Conservation (phyloP, 1,140 invertebrate genomes). For the Calliphora vicina region DNA sequence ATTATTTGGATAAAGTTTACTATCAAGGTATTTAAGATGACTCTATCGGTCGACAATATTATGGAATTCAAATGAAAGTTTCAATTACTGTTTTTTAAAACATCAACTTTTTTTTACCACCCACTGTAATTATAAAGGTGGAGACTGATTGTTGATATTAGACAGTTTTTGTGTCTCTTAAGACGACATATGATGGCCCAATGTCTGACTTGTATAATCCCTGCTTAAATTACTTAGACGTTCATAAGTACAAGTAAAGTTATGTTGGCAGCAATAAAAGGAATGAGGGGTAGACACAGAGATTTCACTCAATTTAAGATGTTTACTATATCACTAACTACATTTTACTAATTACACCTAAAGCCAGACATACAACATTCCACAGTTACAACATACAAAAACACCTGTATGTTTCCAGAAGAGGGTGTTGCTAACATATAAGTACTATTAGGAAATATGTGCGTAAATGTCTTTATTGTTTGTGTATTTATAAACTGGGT, state of each 20-base stretch:
- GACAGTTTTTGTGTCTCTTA: not conserved
- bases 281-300: not conserved
- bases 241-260: not conserved
- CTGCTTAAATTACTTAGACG: not conserved
- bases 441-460: not conserved
- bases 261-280: not conserved
- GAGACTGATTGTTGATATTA: not conserved
- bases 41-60: no score
- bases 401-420: no score
- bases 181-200: constrained; percentile 1
- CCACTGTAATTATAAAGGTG: not conserved
- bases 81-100: no score
- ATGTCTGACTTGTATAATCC: not conserved
- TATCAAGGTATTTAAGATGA: no score
- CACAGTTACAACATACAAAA: not conserved
- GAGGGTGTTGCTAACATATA: no score
- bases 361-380: not conserved
- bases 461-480: not conserved
- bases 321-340: not conserved
- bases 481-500: not conserved
- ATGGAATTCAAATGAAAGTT: no score
- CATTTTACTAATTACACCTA: not conserved
- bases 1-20: no score
- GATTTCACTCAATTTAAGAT: not conserved
- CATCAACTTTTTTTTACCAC: no score